Evolutionary conservation across 2,797 vertebrate genomes (phyloP), one percentile per base, ranked within the genome.

Genomic region (Discoglossus pictus): DNA sequence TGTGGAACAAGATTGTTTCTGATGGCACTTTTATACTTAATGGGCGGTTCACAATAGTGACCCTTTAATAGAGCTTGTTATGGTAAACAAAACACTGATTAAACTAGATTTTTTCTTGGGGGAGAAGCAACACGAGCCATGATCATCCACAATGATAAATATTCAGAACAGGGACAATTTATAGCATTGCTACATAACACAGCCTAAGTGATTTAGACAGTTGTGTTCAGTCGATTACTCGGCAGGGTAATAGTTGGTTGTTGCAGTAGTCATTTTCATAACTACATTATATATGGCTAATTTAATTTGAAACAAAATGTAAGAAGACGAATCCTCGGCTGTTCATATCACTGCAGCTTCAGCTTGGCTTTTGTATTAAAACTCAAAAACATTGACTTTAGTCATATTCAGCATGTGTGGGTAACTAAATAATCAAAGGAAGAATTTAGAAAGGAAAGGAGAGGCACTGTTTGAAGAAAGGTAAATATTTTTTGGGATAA

Each of bases 281-380:
- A 70, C 67, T 50, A 62, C 67, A 70, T 70, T 70, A 70, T 70
- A 70, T 70, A 70, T 62, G 67, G 67, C 15, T 70, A 70, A 70
- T 70, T 70, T 70, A 59, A 70, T 70, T 62, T 70, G 67, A 70
- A 61, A 56, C 67, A 55, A 50, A 67, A 70, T 62, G 50, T 62
- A 31, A 62, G 42, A 48, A 56, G 58, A 59, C 4, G 42, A n/a
- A 18, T 62, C 34, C 36, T 7, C 34, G 25, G 34, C 50, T 46
- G n/a, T 47, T 43, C 51, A 61, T 34, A 42, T 55, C 59, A 23
- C 2, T 34, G 16, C 51, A 50, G 59, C 18, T 38, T 27, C 15
- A 62, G 21, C 43, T 69, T 53, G 43, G 42, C 50, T 69, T 10
- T 13, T 21, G 36, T 36, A 27, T 47, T 39, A 50, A 11, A 67